Evolutionary conservation across 2,797 vertebrate species (phyloP).

Genomic region (Phyllotis vaccarum): DNA sequence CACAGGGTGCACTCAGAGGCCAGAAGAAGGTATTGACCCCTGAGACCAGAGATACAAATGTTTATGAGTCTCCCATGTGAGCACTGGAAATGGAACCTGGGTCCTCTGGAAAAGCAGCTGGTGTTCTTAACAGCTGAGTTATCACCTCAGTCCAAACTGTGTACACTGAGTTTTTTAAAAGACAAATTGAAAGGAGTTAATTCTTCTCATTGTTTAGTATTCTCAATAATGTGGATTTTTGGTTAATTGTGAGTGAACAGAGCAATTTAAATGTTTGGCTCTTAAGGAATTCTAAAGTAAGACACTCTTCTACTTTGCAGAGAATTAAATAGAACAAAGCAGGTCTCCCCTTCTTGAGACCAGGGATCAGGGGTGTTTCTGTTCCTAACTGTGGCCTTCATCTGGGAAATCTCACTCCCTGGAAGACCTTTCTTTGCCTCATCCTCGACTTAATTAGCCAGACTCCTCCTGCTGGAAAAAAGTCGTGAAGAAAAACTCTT

Average conservation of each 20-base stretch:
- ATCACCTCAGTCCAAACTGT: background rate
- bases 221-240: background rate
- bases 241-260: background rate
- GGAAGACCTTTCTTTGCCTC: slow-evolving; percentile 34
- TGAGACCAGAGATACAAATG: background rate
- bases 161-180: slow-evolving; percentile 12
- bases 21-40: too few relatives aligned
- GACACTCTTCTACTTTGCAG: background rate
- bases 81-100: background rate
- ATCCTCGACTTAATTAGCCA: slow-evolving; percentile 30
- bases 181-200: slow-evolving; percentile 36
- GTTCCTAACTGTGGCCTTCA: slow-evolving; percentile 1
- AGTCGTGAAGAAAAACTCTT: slow-evolving; percentile 22
- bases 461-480: slow-evolving; percentile 37
- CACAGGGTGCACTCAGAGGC: background rate
- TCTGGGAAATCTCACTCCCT: slow-evolving; percentile 20
- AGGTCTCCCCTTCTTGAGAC: slow-evolving; percentile 39
- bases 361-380: background rate
- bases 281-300: slow-evolving; percentile 33
- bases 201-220: slow-evolving; percentile 3
- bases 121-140: background rate
- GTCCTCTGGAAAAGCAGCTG: background rate
- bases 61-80: too few relatives aligned
- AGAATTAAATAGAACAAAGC: slow-evolving; percentile 48
- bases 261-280: slow-evolving; percentile 40